phyloP scores from a whole-genome alignment of 2,888 invertebrate species.

The Drosophila kambysellisi region DNA sequence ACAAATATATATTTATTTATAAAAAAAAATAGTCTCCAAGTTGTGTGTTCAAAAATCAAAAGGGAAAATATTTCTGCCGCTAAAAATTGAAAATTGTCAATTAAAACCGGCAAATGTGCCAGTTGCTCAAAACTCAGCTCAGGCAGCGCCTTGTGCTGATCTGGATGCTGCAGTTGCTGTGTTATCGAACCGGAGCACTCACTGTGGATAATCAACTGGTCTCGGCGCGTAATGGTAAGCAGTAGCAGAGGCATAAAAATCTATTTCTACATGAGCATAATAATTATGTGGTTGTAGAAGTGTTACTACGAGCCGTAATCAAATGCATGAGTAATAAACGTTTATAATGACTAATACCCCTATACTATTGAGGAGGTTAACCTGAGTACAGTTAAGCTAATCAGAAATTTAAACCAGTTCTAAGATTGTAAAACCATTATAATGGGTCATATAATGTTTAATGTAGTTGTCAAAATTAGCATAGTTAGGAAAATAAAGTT shows the following conservation, averaged over 20 bases:
- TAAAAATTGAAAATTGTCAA: constrained; percentile 33
- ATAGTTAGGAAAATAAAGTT: neutral
- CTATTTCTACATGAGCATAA: constrained; percentile 18
- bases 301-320: neutral
- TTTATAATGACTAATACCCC: constrained; percentile 4
- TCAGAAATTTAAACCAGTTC: neutral
- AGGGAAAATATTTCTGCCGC: constrained; percentile 17
- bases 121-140: constrained; percentile 28
- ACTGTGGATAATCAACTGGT: constrained; percentile 85
- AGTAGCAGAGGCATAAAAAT: neutral
- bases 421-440: neutral
- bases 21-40: neutral
- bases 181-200: constrained; percentile 53
- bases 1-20: constrained; percentile 5
- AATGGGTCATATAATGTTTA: neutral
- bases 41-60: constrained; percentile 10
- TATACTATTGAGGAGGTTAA: neutral
- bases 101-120: constrained; percentile 23
- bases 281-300: constrained; percentile 15
- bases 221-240: constrained; percentile 84
- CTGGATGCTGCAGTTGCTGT: constrained; percentile 50
- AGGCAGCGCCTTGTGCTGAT: constrained; percentile 39
- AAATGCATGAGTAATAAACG: constrained; percentile 15
- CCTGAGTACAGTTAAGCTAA: constrained; percentile 1
- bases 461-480: neutral